Evolutionary conservation across 2,113 vertebrate species (phyloP).

Genomic region (Oreochromis niloticus): DNA sequence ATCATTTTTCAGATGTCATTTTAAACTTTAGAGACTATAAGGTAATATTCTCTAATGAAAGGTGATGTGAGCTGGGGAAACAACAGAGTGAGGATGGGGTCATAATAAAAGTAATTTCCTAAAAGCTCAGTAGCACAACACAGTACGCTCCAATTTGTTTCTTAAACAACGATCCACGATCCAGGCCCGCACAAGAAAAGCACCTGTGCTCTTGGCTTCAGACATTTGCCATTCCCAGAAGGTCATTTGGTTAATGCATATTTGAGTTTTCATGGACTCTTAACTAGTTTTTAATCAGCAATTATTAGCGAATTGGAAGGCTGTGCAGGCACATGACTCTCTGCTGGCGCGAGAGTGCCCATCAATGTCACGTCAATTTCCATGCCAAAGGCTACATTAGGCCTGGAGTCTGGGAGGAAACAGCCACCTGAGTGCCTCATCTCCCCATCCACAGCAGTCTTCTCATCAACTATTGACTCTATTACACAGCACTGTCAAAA

Average conservation of each 20-base stretch:
- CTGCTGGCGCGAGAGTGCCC: constrained; percentile 71
- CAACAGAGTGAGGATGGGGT: neutral
- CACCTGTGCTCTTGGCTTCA: constrained; percentile 44
- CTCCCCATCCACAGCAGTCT: constrained; percentile 56
- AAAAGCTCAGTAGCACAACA: neutral
- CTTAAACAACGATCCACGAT: constrained; percentile 23
- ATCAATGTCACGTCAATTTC: constrained; percentile 82
- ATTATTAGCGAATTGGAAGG: constrained; percentile 81
- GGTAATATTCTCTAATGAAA: neutral
- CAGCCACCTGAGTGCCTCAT: constrained; percentile 65
- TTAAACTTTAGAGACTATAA: neutral
- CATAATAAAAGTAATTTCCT: neutral
- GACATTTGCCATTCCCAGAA: constrained; percentile 59
- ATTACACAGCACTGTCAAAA: constrained; percentile 70
- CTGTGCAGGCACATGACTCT: constrained; percentile 58
- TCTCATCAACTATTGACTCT: constrained; percentile 66
- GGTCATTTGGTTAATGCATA: constrained; percentile 84
- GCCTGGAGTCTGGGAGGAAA: constrained; percentile 58
- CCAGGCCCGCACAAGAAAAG: constrained; percentile 39
- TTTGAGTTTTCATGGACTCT: constrained; percentile 86
- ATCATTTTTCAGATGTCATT: neutral
- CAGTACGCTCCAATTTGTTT: constrained; percentile 1
- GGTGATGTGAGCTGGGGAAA: neutral
- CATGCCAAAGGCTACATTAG: constrained; percentile 49
- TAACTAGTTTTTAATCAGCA: constrained; percentile 93